These are phyloP conservation scores for Scaptomyza hsui DNA, from an alignment of 1,140 invertebrate species.

Conservation along the genomic window DNA sequence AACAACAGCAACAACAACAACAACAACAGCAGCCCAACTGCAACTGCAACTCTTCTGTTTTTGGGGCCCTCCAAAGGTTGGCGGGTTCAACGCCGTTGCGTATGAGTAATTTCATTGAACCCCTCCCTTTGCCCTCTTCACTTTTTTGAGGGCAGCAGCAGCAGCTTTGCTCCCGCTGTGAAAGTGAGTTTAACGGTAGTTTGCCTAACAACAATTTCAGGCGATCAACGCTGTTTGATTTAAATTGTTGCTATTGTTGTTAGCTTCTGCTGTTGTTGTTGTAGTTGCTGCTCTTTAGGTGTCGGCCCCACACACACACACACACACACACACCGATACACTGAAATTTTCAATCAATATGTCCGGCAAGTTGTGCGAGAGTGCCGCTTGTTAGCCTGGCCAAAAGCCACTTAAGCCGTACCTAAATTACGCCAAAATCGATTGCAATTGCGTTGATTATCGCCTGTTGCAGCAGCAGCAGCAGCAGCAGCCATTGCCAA, in stretches of 20 bases:
- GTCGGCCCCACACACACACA: slow-evolving; percentile 45
- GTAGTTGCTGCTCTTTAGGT: slow-evolving; percentile 54
- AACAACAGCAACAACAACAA: too few relatives aligned
- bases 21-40: slow-evolving; percentile 45
- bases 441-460: slow-evolving; percentile 82
- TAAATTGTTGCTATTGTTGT: slow-evolving; percentile 68
- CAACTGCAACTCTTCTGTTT: slow-evolving; percentile 11
- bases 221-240: slow-evolving; percentile 72
- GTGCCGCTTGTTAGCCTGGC: slow-evolving; percentile 50
- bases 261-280: slow-evolving; percentile 30
- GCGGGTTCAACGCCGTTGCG: slow-evolving; percentile 36
- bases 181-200: slow-evolving; percentile 82
- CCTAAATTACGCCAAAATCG: slow-evolving; percentile 81
- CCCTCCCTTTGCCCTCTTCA: not conserved
- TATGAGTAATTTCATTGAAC: slow-evolving; percentile 38
- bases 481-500: slow-evolving; percentile 56
- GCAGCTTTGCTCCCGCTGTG: slow-evolving; percentile 58
- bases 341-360: slow-evolving; percentile 45
- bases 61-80: not conserved
- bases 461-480: slow-evolving; percentile 43
- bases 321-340: not conserved
- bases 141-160: slow-evolving; percentile 2
- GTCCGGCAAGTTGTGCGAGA: slow-evolving; percentile 10
- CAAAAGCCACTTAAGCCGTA: slow-evolving; percentile 69
- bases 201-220: slow-evolving; percentile 74